A percentile compares a stretch with the other conserved stretches of the same genome.
Conservation (phyloP, 1,140 invertebrate genomes). For the Neomicropteryx cornuta region DNA sequence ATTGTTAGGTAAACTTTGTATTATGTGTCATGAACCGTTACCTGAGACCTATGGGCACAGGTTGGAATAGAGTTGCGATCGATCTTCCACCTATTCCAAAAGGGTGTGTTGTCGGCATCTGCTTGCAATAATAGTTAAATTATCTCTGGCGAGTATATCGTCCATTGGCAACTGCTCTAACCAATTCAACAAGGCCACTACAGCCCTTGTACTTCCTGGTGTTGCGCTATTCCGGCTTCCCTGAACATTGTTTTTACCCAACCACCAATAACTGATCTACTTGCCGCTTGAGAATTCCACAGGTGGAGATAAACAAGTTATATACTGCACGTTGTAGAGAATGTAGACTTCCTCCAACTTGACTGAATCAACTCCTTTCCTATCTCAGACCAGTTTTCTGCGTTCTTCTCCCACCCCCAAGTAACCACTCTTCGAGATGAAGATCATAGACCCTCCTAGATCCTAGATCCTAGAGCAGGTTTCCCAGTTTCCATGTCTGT, state of each 20-base stretch:
- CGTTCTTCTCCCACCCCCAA: conserved; percentile 13
- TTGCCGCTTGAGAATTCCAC: background rate
- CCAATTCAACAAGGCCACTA: background rate
- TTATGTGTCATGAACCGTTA: no score
- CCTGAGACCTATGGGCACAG: no score
- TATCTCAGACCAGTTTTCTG: conserved; percentile 9
- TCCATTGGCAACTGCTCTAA: background rate
- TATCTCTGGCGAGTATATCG: background rate
- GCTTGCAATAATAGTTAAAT: no score
- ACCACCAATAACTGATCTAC: background rate
- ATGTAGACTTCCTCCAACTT: conserved; percentile 11
- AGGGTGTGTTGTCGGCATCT: no score
- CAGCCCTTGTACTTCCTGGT: background rate
- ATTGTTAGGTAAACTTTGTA: no score
- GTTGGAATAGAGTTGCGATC: no score
- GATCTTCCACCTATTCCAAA: no score
- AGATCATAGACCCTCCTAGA: conserved; percentile 10
- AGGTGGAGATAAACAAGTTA: background rate
- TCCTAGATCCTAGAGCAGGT: no score
- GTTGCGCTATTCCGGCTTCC: background rate
- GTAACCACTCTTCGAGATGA: conserved; percentile 14
- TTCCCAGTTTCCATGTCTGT: conserved; percentile 13
- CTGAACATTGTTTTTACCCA: background rate
- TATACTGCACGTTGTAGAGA: conserved; percentile 3
- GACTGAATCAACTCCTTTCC: conserved; percentile 9